Evolutionary conservation across 2,113 vertebrate species (phyloP), one percentile per base, ranked within the genome.

Genomic region (Cyprinus carpio): DNA sequence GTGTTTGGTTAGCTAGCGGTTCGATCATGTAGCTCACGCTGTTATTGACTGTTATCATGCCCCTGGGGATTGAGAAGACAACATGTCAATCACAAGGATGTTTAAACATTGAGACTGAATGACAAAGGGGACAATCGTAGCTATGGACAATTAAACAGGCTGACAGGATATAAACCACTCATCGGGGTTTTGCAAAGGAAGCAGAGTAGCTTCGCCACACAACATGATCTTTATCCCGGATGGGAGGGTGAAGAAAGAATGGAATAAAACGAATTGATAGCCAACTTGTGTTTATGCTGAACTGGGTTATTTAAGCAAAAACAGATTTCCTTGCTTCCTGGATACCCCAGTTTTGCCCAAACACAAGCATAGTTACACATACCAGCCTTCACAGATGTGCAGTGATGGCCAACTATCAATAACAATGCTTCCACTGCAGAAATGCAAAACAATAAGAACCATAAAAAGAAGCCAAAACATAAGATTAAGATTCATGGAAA

Each of bases 11-110:
- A 0, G 93, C 90, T 72, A 95, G 90, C 0, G 98, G 98, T 90
- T 99, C 95, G 43, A 99, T 93, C 92, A 99, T 60, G 79, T 97
- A 99, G 90, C 96, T 98, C 90, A 96, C 88, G 84, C 96, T 98
- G 64, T 90, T 88, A 92, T 92, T 96, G 89, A 99, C 18, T 7
- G 92, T 51, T 72, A 99, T 96, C 67, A 99, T 93, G 87, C 98
- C 98, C 92, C 98, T 99, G 93, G 90, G 43, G 84, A 93, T 93
- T 27, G 0, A 93, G 81, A 91, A 88, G 56, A 87, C 81, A 71
- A 18, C 2, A n/a, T 3, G 18, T 75, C 11, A 71, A 27, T 60
- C 20, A 81, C 20, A n/a, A 67, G 29, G 23, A 18, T 8, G 18
- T 54, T 43, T 64, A 6, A 43, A 58, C 29, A 13, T 58, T 49